These are phyloP conservation scores for Buathra laborator DNA, from an alignment of 2,888 invertebrate species.

Conservation along the genomic window DNA sequence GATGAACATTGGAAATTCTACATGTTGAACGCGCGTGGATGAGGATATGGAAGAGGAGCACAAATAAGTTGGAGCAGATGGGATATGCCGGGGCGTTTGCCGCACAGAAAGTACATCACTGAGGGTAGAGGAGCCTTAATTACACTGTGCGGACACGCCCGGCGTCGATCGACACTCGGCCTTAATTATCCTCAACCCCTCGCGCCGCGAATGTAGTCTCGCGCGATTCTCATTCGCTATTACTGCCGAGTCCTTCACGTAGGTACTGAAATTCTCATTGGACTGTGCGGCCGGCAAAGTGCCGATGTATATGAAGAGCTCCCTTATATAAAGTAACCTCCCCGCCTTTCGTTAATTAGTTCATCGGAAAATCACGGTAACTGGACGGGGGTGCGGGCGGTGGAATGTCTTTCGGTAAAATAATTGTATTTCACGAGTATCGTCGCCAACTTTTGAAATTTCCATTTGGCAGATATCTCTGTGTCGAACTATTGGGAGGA, in stretches of 20 bases:
- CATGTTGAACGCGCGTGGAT: neutral
- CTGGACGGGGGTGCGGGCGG: neutral
- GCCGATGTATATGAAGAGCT: constrained; percentile 5
- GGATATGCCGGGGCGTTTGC: neutral
- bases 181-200: constrained; percentile 55
- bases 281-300: constrained; percentile 18
- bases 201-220: neutral
- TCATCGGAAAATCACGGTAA: constrained; percentile 7
- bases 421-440: neutral
- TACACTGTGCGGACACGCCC: constrained; percentile 43
- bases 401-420: neutral
- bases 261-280: constrained; percentile 33
- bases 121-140: constrained; percentile 52
- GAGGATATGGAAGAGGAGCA: neutral
- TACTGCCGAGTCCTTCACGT: constrained; percentile 19
- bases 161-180: constrained; percentile 53
- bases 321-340: constrained; percentile 1
- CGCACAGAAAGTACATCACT: constrained; percentile 3
- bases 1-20: neutral
- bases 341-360: constrained; percentile 53
- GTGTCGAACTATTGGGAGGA: neutral
- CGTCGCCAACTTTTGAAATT: neutral
- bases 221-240: constrained; percentile 10
- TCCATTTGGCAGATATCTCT: constrained; percentile 8
- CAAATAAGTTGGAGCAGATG: neutral